A percentile compares a stretch with the other conserved stretches of the same genome.
These are phyloP conservation scores for Phyllotreta striolata DNA, from an alignment of 2,888 invertebrate genomes.

Conservation along the genomic window DNA sequence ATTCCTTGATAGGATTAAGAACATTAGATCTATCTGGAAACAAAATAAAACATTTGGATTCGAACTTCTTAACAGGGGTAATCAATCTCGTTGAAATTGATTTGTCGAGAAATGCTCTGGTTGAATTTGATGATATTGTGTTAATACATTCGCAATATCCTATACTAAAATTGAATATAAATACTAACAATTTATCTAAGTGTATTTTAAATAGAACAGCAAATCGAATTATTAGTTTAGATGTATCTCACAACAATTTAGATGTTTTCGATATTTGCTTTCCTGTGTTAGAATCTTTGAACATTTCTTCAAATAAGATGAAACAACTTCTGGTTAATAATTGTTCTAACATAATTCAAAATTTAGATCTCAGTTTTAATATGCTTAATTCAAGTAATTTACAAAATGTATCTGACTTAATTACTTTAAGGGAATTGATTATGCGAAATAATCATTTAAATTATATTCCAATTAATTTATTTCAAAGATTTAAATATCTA, in stretches of 20 bases:
- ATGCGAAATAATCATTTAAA: conserved; percentile 21
- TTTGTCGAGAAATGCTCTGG: conserved; percentile 22
- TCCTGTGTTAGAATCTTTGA: conserved; percentile 1
- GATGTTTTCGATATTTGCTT: conserved; percentile 9
- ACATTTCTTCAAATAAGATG: conserved; percentile 13
- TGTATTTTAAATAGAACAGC: conserved; percentile 9
- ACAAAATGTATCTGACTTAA: conserved; percentile 12
- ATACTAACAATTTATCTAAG: conserved; percentile 13
- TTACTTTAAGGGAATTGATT: conserved; percentile 1
- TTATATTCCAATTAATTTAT: conserved; percentile 23
- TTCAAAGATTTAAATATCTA: conserved; percentile 13
- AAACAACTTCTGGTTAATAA: background rate
- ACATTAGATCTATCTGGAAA: conserved; percentile 23
- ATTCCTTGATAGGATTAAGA: conserved; percentile 9
- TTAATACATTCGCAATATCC: conserved; percentile 11
- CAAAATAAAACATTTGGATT: conserved; percentile 9
- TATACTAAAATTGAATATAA: conserved; percentile 1
- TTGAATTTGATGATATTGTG: conserved; percentile 10
- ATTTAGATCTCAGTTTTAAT: conserved; percentile 17
- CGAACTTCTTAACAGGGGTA: conserved; percentile 10
- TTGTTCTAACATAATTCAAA: background rate
- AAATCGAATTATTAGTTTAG: conserved; percentile 2
- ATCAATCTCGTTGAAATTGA: conserved; percentile 9
- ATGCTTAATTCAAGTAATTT: conserved; percentile 8
- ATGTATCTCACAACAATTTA: conserved; percentile 19